Conservation (phyloP, 2,888 invertebrate species). For the Cistogaster globosa region DNA sequence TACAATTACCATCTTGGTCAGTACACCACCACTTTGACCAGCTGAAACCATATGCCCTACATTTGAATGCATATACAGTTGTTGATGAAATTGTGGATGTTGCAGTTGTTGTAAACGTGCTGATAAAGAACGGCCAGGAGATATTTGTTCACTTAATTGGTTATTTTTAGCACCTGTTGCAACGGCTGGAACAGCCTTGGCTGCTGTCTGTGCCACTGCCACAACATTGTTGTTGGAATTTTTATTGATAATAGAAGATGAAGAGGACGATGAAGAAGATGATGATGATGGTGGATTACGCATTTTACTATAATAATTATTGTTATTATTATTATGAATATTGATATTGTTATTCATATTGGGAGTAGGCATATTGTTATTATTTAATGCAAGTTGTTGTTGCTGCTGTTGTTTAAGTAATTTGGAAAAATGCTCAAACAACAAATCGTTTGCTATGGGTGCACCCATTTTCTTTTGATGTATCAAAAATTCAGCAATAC, state of each 20-base stretch:
- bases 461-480: constrained; percentile 81
- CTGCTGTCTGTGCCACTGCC: constrained; percentile 62
- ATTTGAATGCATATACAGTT: constrained; percentile 61
- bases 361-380: constrained; percentile 64
- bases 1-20: constrained; percentile 65
- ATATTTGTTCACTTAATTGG: constrained; percentile 75
- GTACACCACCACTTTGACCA: constrained; percentile 52
- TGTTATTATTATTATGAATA: constrained; percentile 55
- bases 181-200: constrained; percentile 58
- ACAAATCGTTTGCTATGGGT: constrained; percentile 77
- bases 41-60: constrained; percentile 57
- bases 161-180: constrained; percentile 57
- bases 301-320: constrained; percentile 70
- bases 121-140: constrained; percentile 75
- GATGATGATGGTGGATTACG: constrained; percentile 50
- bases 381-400: constrained; percentile 54
- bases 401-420: constrained; percentile 76
- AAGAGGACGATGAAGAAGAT: not conserved
- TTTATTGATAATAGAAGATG: constrained; percentile 30
- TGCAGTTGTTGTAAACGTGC: constrained; percentile 78
- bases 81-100: constrained; percentile 69
- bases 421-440: constrained; percentile 80
- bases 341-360: constrained; percentile 64
- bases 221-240: constrained; percentile 62
- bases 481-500: constrained; percentile 79